A percentile compares a stretch with the other conserved stretches of the same genome.
Evolutionary conservation across 2,888 invertebrate genomes (phyloP).

Genomic region (Chalcis sispes): DNA sequence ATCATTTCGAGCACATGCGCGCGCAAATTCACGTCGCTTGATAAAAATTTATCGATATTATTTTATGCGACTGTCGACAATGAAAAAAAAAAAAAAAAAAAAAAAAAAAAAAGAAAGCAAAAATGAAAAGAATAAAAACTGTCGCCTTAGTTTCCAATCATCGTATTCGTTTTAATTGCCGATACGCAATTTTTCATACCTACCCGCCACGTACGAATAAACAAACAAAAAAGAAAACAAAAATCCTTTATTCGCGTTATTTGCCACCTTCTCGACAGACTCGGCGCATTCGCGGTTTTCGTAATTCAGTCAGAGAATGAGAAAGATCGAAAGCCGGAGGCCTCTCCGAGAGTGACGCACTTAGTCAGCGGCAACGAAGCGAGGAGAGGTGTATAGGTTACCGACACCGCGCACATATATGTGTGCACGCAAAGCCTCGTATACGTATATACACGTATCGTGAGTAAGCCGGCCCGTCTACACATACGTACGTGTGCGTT

Average conservation of each 20-base stretch:
- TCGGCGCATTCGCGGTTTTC: constrained; percentile 9
- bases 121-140: too few species aligned
- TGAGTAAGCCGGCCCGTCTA: too few species aligned
- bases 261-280: too few species aligned
- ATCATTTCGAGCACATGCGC: not conserved
- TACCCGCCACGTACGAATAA: too few species aligned
- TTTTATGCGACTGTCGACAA: constrained; percentile 30
- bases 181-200: too few species aligned
- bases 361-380: constrained; percentile 34
- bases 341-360: constrained; percentile 38
- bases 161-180: constrained; percentile 14
- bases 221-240: too few species aligned
- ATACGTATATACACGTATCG: constrained; percentile 5
- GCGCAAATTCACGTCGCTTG: not conserved
- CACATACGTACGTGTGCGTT: not conserved
- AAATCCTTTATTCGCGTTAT: too few species aligned
- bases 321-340: constrained; percentile 14
- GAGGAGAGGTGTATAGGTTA: not conserved
- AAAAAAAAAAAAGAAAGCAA: not conserved
- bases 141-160: constrained; percentile 24
- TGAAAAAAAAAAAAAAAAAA: not conserved
- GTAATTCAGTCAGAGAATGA: too few species aligned
- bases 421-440: too few species aligned
- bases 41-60: constrained; percentile 38
- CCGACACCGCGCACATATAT: constrained; percentile 38